These are phyloP conservation scores for Agrochola circellaris DNA, from an alignment of 2,888 invertebrate genomes.

Conservation along the genomic window DNA sequence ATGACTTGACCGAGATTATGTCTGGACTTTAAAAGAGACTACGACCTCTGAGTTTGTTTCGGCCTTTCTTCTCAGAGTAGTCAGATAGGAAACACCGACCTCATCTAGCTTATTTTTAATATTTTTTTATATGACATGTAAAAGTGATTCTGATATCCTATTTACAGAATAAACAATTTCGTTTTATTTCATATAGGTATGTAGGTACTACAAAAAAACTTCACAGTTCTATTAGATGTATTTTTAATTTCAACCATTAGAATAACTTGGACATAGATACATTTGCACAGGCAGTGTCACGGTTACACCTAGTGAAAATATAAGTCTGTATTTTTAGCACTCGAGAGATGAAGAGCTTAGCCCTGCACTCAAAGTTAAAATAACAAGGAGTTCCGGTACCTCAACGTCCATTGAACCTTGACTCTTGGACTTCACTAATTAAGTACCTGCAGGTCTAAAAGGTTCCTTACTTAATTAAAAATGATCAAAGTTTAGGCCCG, in stretches of 20 bases:
- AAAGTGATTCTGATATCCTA: too few relatives aligned
- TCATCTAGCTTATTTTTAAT: too few relatives aligned
- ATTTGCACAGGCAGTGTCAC: background rate
- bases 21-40: too few relatives aligned
- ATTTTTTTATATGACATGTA: too few relatives aligned
- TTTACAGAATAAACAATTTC: too few relatives aligned
- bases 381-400: constrained; percentile 17
- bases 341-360: constrained; percentile 27
- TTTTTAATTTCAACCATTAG: constrained; percentile 2
- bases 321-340: constrained; percentile 31
- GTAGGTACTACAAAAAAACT: too few relatives aligned
- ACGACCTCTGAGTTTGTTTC: too few relatives aligned
- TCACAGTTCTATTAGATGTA: background rate
- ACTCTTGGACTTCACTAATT: constrained; percentile 7
- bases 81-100: too few relatives aligned
- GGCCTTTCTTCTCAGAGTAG: too few relatives aligned
- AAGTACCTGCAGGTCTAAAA: background rate
- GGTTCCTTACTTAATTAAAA: background rate
- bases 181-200: too few relatives aligned
- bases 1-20: too few relatives aligned
- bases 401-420: constrained; percentile 22
- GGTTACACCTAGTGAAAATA: constrained; percentile 17
- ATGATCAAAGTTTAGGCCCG: background rate
- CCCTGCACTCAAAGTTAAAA: constrained; percentile 28
- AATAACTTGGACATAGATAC: background rate